phyloP scores from a whole-genome alignment of 2,797 vertebrate species.

The Lycodopsis pacificus region DNA sequence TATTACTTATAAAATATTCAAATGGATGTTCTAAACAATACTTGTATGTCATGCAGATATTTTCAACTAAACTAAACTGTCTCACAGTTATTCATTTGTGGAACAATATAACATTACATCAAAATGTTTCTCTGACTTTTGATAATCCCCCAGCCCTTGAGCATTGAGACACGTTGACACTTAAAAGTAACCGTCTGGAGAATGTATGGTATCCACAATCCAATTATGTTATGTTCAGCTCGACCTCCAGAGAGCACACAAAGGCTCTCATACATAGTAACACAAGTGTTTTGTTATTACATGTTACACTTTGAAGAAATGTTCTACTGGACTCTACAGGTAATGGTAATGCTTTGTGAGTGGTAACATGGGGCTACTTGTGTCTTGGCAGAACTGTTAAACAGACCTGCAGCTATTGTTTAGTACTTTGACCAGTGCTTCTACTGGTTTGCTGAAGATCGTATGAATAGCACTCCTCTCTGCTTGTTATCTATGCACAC shows the following conservation, averaged over 20 bases:
- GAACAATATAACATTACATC: not conserved
- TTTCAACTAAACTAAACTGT: not conserved
- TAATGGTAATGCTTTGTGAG: not conserved
- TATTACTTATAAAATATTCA: not conserved
- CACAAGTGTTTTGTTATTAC: not conserved
- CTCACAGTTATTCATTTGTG: not conserved
- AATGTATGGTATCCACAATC: not conserved
- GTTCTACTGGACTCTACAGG: not conserved
- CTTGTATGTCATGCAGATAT: not conserved
- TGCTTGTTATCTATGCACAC: conserved; percentile 23
- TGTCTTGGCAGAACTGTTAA: not conserved
- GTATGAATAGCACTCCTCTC: not conserved
- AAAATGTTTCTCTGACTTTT: not conserved
- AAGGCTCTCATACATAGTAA: not conserved
- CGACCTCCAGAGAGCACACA: not conserved
- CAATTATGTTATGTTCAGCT: no score
- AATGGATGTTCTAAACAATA: not conserved
- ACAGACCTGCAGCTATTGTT: not conserved
- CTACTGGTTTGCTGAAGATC: not conserved
- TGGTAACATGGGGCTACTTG: not conserved
- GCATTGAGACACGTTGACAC: not conserved
- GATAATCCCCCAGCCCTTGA: not conserved
- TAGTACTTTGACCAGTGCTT: not conserved
- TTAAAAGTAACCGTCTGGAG: not conserved
- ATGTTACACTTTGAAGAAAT: not conserved